Base-by-base conservation (phyloP, 2,888 invertebrate genomes). In the Drosophila greeni region DNA sequence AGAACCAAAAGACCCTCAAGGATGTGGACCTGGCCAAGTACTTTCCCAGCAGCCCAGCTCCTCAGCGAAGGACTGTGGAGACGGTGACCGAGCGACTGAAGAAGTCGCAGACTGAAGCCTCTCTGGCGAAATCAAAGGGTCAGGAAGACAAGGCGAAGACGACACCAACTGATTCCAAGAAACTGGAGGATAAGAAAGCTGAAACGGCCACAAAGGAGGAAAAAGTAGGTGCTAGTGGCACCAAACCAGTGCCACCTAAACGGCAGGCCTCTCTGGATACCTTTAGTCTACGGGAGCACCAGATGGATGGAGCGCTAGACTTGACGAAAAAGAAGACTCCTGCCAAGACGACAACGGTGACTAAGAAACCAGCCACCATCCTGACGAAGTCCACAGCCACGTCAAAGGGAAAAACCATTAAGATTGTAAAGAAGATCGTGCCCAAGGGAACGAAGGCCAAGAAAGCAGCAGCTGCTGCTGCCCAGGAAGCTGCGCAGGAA, bases 21-120 rank as follows among this genome's bases (percentile, higher is more conserved):
- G 89, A 89, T 61, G 86, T 89, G 3, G 87, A 89, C 75, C 72
- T 89, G n/a, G 82, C 86, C 12, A 88, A 88, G 66, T 89, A 89
- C 58, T 89, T 89, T 73, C 86, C 88, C 5, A 83, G 80, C 33
- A 88, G 87, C 67, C 88, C 89, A 0, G 84, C 75, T n/a, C 82
- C 86, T 0, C 86, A 87, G 53, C 82, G 86, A 65, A 85, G 86
- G 24, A 71, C 79, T 1, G 86, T 87, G 1, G 82, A 82, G 26
- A 87, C 86, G 3, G 86, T 87, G 20, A 82, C 87, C 2, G 86
- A 88, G 53, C 74, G 83, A 23, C 61, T 87, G 8, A 86, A 85
- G 52, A 86, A 82, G 47, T 85, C 86, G 1, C 84, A 87, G 70
- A 86, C 86, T 1, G 85, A 86, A 24, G 82, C 82, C 5, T 45